Base-by-base conservation (phyloP, 92 coral and sea anemone species). In the Zoanthus sociatus region DNA sequence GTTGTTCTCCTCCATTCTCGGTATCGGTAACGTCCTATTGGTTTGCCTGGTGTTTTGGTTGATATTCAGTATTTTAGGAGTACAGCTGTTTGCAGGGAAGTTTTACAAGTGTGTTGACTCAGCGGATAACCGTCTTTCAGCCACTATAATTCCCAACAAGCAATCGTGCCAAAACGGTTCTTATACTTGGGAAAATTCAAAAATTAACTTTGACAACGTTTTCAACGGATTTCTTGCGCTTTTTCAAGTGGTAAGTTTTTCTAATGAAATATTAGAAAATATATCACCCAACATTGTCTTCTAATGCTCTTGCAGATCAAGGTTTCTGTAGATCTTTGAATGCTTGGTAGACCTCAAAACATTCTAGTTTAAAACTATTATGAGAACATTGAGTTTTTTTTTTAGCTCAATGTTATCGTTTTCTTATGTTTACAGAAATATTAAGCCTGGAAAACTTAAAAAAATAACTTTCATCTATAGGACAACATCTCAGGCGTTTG, bases 51-150 rank as follows among this genome's bases (percentile, higher is more conserved):
- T 96, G 37, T 96, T 94, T 92, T 96, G 99, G 99, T 60, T 96
- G 74, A 96, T 96, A 55, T 96, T 96, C 90, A 95, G 98, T n/a
- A 96, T 95, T 79, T 92, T 96, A 67, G 99, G 99, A 21, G 99
- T 96, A 6, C 99, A 96, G 26, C 26, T 26, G 26, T 26, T 26
- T 26, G 26, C 26, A 26, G 26, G 26, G 0, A 26, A 26, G 26
- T 26, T 26, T 26, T 26, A 26, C 26, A 26, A 26, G 26, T 26
- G 26, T 26, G 26, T 26, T 26, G 26, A 95, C 86, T 26, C 69
- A 11, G 88, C 89, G 6, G 94, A 94, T n/a, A 88, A 89, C 55
- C 92, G 94, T 30, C 91, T 93, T 16, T 76, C 92, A 3, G 93
- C 91, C 4, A 76, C 84, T 15, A 82, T 73, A 11, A 93, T 95